Evolutionary conservation across 2,113 vertebrate genomes (phyloP).

Genomic region (Thermophis baileyi): DNA sequence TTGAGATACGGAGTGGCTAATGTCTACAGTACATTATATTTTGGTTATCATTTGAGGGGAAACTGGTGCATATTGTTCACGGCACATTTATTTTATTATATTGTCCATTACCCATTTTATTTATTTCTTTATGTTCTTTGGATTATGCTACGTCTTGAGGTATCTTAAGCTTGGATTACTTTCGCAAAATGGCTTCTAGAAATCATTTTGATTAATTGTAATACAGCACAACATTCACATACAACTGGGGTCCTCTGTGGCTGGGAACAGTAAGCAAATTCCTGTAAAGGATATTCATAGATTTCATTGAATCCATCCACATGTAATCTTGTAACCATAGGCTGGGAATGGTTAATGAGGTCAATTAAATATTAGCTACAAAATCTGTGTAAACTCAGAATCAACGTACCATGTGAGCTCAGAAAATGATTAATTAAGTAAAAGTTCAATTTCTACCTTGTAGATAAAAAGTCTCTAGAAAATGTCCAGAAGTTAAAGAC

Average conservation of each 20-base stretch:
- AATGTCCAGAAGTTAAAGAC: background rate
- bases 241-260: background rate
- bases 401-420: background rate
- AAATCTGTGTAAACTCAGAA: background rate
- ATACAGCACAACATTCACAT: background rate
- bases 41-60: background rate
- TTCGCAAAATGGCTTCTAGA: background rate
- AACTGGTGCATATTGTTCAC: background rate
- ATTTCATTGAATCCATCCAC: background rate
- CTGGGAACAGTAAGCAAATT: background rate
- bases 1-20: background rate
- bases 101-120: background rate
- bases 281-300: background rate
- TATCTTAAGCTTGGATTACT: background rate
- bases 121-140: background rate
- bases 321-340: background rate
- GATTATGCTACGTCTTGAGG: background rate
- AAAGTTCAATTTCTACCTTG: background rate
- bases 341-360: background rate
- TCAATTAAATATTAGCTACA: background rate
- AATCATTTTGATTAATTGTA: background rate
- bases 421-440: background rate
- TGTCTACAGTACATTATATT: background rate
- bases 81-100: slow-evolving; percentile 5
- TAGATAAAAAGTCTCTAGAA: background rate